Conservation (phyloP, 2,888 invertebrate species). For the Patella pellucida region DNA sequence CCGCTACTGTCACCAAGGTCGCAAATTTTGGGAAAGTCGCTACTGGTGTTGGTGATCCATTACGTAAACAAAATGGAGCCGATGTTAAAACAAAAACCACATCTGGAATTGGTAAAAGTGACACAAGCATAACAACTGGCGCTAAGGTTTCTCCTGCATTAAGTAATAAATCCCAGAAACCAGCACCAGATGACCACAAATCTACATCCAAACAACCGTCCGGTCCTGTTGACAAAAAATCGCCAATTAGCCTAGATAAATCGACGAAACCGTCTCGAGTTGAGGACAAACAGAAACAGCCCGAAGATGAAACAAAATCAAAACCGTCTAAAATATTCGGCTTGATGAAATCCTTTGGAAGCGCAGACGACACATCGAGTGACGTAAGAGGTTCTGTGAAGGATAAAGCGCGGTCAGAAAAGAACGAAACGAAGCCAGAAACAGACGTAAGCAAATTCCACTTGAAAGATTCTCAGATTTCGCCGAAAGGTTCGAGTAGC, state of each 20-base stretch:
- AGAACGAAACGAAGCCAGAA: slow-evolving; percentile 20
- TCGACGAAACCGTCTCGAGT: slow-evolving; percentile 16
- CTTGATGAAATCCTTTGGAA: not conserved
- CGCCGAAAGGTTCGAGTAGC: not conserved
- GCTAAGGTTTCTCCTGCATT: not conserved
- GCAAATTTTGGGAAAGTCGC: too few species aligned
- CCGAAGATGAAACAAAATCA: not conserved
- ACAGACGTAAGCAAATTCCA: not conserved
- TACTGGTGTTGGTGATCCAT: too few species aligned
- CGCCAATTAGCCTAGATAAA: too few species aligned
- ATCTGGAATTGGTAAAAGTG: too few species aligned
- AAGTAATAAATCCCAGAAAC: not conserved
- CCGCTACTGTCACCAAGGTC: too few species aligned
- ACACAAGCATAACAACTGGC: not conserved
- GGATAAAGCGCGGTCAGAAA: slow-evolving; percentile 14
- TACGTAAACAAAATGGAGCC: too few species aligned
- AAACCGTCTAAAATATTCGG: slow-evolving; percentile 11
- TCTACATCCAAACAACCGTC: not conserved
- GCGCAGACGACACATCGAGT: not conserved
- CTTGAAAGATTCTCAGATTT: not conserved
- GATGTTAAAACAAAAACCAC: too few species aligned
- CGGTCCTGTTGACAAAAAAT: too few species aligned
- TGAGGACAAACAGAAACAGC: not conserved
- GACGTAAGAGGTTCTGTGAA: not conserved
- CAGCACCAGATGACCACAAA: not conserved